Evolutionary conservation across 2,113 vertebrate genomes (phyloP), one percentile per base, ranked within the genome.

Genomic region (Symphodus melops): DNA sequence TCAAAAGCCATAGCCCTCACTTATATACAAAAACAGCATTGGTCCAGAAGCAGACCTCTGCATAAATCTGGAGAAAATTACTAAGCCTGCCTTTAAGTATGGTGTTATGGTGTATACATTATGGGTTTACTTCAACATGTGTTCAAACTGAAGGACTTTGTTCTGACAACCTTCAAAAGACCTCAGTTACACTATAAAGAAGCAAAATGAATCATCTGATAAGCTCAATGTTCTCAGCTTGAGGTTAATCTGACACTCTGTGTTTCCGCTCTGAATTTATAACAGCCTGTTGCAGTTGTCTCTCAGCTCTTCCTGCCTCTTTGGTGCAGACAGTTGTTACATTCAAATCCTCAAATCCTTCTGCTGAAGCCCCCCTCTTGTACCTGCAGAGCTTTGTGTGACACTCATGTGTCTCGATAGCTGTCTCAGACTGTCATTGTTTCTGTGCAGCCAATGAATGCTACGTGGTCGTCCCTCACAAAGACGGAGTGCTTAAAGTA

Each of bases 401-500:
- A 33, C 28, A 33, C 28, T 33, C 28, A 33, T 33, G 4, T 33
- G 28, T 33, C 28, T 33, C 28, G 8, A 41, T 41, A 41, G 44
- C 13, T 46, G 5, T 46, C 44, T 46, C 14, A 0, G 0, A 23
- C 19, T 11, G 57, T 17, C 6, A 19, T 10, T 62, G 58, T 67
- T 66, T 21, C 12, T 36, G 9, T 39, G 20, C 81, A 96, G 91
- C 88, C 93, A 25, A 77, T 85, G 94, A 98, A 90, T 39, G 61
- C 79, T 92, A 94, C 81, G 2, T 99, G 98, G 98, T 92, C 96
- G 0, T 92, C 94, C 1, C 90, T 99, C 86, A 90, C 96, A 0
- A 94, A 79, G 67, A 94, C 94, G 12, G 95, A 98, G 46, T 99
- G 98, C 86, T 52, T 95, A 72, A 96, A 95, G 83, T 95, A 96